Percentiles rank a stretch among this genome's conserved stretches.
Evolutionary conservation across 2,797 vertebrate genomes (phyloP).

Genomic region (Anguilla anguilla): DNA sequence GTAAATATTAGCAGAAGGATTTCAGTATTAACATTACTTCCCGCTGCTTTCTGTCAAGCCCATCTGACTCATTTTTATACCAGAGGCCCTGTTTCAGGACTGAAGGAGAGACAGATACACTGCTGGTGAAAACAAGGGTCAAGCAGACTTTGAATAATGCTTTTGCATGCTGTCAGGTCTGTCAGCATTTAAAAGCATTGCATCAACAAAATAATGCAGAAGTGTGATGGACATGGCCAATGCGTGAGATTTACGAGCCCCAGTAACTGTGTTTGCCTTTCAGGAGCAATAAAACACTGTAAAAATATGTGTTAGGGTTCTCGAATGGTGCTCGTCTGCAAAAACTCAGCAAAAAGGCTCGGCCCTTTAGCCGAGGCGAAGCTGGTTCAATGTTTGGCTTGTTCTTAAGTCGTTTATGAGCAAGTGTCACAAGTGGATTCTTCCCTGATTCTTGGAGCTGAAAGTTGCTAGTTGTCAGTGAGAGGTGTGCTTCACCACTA

Average conservation of each 20-base stretch:
- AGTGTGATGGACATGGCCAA: background rate
- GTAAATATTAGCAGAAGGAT: constrained; percentile 26
- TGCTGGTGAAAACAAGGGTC: background rate
- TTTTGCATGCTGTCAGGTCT: background rate
- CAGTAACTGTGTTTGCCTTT: background rate
- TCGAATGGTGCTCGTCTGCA: background rate
- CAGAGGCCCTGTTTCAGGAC: background rate
- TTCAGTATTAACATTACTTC: background rate
- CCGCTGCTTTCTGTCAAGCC: background rate
- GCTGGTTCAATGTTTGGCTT: background rate
- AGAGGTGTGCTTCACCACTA: background rate
- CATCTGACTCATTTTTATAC: background rate
- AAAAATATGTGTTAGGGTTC: background rate
- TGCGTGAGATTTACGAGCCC: background rate
- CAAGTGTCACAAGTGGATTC: background rate
- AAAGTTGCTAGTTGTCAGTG: background rate
- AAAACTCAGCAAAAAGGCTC: background rate
- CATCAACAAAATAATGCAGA: background rate
- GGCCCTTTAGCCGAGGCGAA: background rate
- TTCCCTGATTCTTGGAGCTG: background rate
- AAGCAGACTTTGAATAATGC: constrained; percentile 5
- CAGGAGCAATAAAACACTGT: background rate
- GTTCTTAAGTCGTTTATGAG: background rate
- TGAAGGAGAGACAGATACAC: background rate
- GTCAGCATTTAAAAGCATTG: background rate